phyloP scores from a whole-genome alignment of 2,888 invertebrate species.

The Drosophila robusta region DNA sequence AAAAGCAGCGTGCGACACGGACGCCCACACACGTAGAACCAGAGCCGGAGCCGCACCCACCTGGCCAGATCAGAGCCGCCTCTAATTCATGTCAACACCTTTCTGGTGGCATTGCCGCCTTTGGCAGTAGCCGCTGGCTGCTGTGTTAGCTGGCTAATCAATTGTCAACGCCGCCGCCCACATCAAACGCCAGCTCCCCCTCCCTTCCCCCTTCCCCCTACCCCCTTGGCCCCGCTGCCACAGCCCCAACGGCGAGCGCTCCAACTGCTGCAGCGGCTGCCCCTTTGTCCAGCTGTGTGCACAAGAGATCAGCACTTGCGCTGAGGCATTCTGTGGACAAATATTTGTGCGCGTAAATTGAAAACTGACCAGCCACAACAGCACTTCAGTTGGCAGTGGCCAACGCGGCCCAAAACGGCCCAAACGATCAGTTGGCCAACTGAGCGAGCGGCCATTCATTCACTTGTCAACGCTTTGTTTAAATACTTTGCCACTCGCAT shows the following conservation, averaged over 20 bases:
- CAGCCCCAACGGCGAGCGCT: too few species aligned
- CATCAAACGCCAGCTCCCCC: conserved; percentile 70
- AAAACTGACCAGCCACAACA: conserved; percentile 82
- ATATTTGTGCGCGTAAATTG: conserved; percentile 78
- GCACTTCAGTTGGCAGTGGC: conserved; percentile 68
- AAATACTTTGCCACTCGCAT: conserved; percentile 79
- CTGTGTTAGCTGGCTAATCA: conserved; percentile 64
- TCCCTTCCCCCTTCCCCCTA: too few species aligned
- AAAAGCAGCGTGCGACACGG: conserved; percentile 46
- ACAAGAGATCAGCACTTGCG: conserved; percentile 79
- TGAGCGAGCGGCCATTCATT: conserved; percentile 63
- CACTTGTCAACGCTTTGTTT: conserved; percentile 79
- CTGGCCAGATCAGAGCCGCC: conserved; percentile 20
- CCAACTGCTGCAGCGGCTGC: conserved; percentile 1
- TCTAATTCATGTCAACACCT: conserved; percentile 65
- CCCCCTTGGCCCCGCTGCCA: too few species aligned
- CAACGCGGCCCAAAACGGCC: conserved; percentile 26
- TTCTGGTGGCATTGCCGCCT: conserved; percentile 50
- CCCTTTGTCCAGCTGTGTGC: conserved; percentile 57
- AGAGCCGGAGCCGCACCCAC: conserved; percentile 24
- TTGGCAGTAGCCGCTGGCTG: conserved; percentile 48
- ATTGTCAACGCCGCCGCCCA: conserved; percentile 80
- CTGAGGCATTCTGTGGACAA: conserved; percentile 77
- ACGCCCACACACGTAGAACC: conserved; percentile 61
- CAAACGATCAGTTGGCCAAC: conserved; percentile 43